Conservation (phyloP, 2,113 vertebrate genomes). For the Odobenus rosmarus region DNA sequence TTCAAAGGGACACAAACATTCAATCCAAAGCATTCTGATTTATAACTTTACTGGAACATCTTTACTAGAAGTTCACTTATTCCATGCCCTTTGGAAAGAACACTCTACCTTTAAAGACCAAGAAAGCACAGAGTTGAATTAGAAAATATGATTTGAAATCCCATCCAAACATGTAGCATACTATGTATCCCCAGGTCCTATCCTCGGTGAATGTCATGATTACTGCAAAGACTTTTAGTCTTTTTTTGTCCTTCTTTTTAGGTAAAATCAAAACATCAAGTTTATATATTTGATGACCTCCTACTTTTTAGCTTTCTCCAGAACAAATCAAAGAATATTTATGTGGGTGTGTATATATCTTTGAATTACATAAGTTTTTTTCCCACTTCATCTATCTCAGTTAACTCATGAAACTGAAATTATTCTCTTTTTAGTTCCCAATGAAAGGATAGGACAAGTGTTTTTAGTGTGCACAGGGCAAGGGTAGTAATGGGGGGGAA, state of each 20-base stretch:
- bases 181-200: background rate
- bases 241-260: background rate
- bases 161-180: background rate
- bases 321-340: constrained; percentile 21
- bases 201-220: background rate
- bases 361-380: background rate
- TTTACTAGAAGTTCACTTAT: background rate
- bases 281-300: background rate
- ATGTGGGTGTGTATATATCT: background rate
- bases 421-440: background rate
- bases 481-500: no score
- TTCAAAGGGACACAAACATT: background rate
- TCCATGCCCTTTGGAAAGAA: background rate
- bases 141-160: background rate
- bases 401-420: background rate
- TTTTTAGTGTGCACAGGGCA: background rate
- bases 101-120: background rate
- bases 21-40: background rate
- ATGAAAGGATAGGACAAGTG: background rate
- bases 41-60: background rate
- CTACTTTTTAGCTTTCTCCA: constrained; percentile 10
- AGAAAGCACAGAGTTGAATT: background rate
- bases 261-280: background rate
- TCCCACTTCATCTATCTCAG: background rate
- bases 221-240: background rate